Conservation (phyloP, 2,113 vertebrate genomes). For the Pachyramphus minor region DNA sequence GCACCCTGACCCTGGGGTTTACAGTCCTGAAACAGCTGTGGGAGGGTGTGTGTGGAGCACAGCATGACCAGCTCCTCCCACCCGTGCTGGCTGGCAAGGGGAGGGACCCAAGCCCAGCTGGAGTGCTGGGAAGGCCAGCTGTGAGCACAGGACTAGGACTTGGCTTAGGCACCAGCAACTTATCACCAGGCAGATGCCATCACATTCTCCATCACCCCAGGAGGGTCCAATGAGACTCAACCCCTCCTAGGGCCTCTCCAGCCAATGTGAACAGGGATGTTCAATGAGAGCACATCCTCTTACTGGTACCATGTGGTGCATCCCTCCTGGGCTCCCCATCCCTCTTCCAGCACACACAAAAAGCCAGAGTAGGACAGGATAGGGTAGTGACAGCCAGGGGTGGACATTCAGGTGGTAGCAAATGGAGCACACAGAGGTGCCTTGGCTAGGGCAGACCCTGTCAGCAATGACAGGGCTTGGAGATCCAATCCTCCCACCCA, state of each 20-base stretch:
- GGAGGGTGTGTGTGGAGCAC: neutral
- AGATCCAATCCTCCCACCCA: neutral
- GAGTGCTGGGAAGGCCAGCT: fast-evolving
- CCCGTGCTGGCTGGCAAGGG: fast-evolving
- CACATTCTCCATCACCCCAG: neutral
- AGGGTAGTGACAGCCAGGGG: neutral
- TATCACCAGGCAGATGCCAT: neutral
- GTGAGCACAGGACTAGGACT: neutral
- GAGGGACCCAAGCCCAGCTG: neutral
- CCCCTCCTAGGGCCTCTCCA: neutral
- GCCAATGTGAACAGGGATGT: neutral
- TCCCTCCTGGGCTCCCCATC: neutral
- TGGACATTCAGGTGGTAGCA: neutral
- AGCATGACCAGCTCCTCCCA: neutral
- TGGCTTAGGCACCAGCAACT: fast-evolving
- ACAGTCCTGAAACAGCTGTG: neutral
- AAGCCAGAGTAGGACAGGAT: neutral
- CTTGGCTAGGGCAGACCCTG: neutral
- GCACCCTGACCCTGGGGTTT: fast-evolving
- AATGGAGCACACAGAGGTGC: fast-evolving
- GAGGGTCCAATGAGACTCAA: neutral
- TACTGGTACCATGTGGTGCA: fast-evolving
- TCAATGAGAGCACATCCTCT: neutral
- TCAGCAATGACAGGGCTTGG: neutral
- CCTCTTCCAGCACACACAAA: neutral